Percentiles rank a stretch among this genome's conserved stretches.
Conservation (phyloP, 2,113 vertebrate species). For the Rhizomys pruinosus region DNA sequence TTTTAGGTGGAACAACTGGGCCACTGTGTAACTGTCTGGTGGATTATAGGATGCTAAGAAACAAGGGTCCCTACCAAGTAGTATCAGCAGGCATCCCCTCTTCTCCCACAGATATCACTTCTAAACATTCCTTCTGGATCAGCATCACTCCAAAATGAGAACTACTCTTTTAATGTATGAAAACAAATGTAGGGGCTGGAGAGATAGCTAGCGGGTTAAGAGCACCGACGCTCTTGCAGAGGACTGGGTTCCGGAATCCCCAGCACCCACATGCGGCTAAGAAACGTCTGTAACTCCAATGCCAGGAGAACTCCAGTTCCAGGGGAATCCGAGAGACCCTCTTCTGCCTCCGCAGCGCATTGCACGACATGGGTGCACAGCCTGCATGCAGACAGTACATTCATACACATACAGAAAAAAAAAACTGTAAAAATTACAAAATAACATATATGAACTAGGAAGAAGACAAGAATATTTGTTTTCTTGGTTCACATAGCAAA, state of each 20-base stretch:
- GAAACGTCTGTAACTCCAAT: too few relatives aligned
- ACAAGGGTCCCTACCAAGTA: not conserved
- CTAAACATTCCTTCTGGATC: conserved; percentile 33
- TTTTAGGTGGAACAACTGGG: not conserved
- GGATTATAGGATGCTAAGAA: not conserved
- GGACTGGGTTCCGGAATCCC: too few relatives aligned
- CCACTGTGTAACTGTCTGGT: not conserved
- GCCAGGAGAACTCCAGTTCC: too few relatives aligned
- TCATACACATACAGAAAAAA: too few relatives aligned
- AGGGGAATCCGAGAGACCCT: too few relatives aligned
- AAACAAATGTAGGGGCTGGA: not conserved
- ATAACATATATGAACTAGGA: conserved; percentile 48
- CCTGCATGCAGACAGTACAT: too few relatives aligned
- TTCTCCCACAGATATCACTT: not conserved
- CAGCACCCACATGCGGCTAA: too few relatives aligned
- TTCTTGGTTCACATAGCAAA: conserved; percentile 56
- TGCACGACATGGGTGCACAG: too few relatives aligned
- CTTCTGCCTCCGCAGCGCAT: too few relatives aligned
- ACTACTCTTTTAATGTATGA: conserved; percentile 39
- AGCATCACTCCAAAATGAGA: conserved; percentile 25
- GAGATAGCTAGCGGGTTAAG: too few relatives aligned
- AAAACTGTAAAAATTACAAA: conserved; percentile 41
- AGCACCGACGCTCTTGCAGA: too few relatives aligned
- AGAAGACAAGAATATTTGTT: conserved; percentile 18
- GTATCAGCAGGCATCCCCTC: not conserved